A percentile compares a stretch with the other conserved stretches of the same genome.
phyloP scores from a whole-genome alignment of 2,113 vertebrate genomes.

The Leiothrix lutea region DNA sequence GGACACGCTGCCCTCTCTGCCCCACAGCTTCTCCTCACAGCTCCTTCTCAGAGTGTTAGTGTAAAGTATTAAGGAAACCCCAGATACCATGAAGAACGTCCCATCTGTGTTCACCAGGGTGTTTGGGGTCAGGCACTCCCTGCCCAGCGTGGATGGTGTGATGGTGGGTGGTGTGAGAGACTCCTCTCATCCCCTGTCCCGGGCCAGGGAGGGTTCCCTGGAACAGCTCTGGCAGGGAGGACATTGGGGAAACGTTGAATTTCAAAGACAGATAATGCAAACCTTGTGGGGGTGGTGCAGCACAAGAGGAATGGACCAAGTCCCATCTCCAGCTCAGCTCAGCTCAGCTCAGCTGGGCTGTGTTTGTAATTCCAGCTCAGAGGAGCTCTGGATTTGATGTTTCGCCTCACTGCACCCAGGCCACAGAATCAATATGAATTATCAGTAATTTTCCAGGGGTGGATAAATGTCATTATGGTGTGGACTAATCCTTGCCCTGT shows the following conservation, averaged over 20 bases:
- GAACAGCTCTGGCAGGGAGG: not conserved
- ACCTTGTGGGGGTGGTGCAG: not conserved
- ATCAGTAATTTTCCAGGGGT: slow-evolving; percentile 37
- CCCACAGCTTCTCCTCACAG: not conserved
- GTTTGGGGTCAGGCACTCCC: not conserved
- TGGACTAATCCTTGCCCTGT: not conserved
- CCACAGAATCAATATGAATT: slow-evolving; percentile 34
- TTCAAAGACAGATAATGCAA: not conserved
- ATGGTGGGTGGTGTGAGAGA: not conserved
- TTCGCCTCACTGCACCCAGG: not conserved
- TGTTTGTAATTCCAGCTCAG: not conserved
- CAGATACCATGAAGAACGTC: accelerated
- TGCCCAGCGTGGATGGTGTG: accelerated
- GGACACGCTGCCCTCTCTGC: accelerated
- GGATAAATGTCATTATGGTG: not conserved
- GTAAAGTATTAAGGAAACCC: not conserved
- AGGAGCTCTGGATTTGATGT: not conserved
- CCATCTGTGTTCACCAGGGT: accelerated
- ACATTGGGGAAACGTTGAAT: accelerated
- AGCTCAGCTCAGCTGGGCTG: not conserved
- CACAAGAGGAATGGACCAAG: not conserved
- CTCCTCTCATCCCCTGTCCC: not conserved
- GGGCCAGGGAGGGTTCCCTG: no score
- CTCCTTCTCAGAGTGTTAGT: accelerated
- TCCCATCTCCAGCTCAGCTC: not conserved